Base-by-base conservation (phyloP, 2,888 invertebrate genomes). In the Onthophagus sagittarius region DNA sequence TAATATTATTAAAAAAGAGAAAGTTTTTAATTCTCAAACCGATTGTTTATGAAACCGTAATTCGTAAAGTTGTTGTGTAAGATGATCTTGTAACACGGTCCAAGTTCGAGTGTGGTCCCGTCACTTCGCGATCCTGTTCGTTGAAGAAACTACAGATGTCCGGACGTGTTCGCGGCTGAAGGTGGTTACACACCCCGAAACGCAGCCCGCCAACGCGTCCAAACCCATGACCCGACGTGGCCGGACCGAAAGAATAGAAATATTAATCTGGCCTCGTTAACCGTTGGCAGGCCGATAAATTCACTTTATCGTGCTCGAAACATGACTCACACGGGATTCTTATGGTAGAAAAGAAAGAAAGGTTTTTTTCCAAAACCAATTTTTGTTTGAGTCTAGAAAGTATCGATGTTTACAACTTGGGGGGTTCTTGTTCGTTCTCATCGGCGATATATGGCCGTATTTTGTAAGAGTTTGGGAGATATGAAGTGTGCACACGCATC, bases 181-280 rank as follows among this genome's bases (percentile, higher is more conserved):
- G n/a, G 31, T 67, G 67, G 23, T 67, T 67, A 67, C 67, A 64
- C 64, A 67, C 67, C 67, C 67, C 32, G n/a, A 32, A 23, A 13
- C 64, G 64, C 15, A 5, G 31, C 67, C 31, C 15, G 32, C 67
- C 67, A 31, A 23, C 67, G 39, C 39, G 7, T 31, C 67, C 23
- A 23, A 13, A 23, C 23, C 23, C 67, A n/a, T 23, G 13, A 31
- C 67, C 67, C 67, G 67, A 23, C 39, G 23, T 23, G 39, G 39
- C 39, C 3, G 23, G 39, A 11, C 39, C 39, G 39, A 67, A 67
- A 67, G 67, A 67, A 67, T 67, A 67, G 67, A 67, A 67, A 67
- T 67, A 67, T 67, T 67, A 67, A 67, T 67, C 67, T 67, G 67
- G 67, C 32, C 67, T 67, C 67, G 67, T 67, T 67, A 67, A 67